Evolutionary conservation across 2,797 vertebrate genomes (phyloP).

Genomic region (Poeciliopsis turneri): DNA sequence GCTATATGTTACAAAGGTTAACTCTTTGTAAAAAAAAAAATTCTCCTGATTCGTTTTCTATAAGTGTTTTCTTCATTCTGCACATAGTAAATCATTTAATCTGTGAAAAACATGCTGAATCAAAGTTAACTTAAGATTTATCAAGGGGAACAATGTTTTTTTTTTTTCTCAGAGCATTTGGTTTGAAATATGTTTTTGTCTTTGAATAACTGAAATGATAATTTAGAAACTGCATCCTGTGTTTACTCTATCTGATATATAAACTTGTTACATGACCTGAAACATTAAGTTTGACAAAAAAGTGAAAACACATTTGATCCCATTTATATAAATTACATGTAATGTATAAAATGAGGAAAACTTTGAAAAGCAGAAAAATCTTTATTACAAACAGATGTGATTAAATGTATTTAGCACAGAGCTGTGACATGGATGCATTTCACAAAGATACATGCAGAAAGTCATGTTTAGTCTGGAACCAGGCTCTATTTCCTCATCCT

Average conservation of each 20-base stretch:
- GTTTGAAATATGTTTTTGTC: background rate
- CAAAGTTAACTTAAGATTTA: too few species aligned
- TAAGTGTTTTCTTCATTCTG: background rate
- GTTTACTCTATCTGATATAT: background rate
- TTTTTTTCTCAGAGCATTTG: background rate
- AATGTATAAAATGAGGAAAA: background rate
- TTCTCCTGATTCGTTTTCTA: background rate
- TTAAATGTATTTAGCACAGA: background rate
- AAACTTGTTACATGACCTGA: background rate
- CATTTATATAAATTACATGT: background rate
- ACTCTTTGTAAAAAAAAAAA: background rate
- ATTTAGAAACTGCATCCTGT: background rate
- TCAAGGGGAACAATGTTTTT: too few species aligned
- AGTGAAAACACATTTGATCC: background rate
- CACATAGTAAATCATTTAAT: background rate
- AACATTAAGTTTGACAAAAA: background rate
- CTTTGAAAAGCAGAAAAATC: background rate
- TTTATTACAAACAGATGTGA: conserved; percentile 20
- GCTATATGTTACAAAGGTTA: too few species aligned
- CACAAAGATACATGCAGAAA: background rate
- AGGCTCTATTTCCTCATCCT: background rate
- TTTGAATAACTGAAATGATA: background rate
- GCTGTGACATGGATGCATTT: background rate
- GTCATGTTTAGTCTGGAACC: background rate
- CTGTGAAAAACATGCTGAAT: too few species aligned